A percentile compares a stretch with the other conserved stretches of the same genome.
Conservation (phyloP, 2,797 vertebrate species). For the Peromyscus nudipes region DNA sequence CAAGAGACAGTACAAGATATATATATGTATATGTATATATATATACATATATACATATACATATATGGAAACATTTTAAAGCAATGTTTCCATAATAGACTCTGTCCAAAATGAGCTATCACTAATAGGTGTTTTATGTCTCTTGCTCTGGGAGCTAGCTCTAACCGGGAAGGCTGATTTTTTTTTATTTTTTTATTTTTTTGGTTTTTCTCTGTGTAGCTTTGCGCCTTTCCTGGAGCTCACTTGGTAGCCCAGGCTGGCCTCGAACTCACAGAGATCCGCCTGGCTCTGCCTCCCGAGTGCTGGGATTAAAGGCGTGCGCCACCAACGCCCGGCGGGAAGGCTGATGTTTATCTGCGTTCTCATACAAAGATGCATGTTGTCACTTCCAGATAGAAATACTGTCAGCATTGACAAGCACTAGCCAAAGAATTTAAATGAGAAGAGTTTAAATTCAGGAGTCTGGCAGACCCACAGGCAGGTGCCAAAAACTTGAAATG, state of each 20-base stretch:
- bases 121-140: background rate
- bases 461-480: background rate
- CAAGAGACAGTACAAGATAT: background rate
- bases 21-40: background rate
- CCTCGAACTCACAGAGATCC: too few relatives aligned
- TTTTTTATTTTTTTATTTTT: too few relatives aligned
- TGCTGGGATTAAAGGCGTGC: too few relatives aligned
- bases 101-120: slow-evolving; percentile 31
- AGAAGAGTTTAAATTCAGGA: slow-evolving; percentile 34
- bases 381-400: slow-evolving; percentile 31
- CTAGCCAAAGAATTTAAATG: slow-evolving; percentile 5
- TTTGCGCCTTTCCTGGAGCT: too few relatives aligned
- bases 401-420: background rate
- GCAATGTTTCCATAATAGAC: background rate
- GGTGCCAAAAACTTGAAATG: background rate
- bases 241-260: too few relatives aligned
- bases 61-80: background rate
- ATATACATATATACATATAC: background rate
- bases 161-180: background rate
- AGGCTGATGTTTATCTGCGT: background rate
- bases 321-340: background rate
- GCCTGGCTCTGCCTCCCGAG: too few relatives aligned
- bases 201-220: too few relatives aligned
- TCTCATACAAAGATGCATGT: slow-evolving; percentile 9
- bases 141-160: background rate